phyloP scores from a whole-genome alignment of 2,888 invertebrate species.

The Branchipolynoe longqiensis region DNA sequence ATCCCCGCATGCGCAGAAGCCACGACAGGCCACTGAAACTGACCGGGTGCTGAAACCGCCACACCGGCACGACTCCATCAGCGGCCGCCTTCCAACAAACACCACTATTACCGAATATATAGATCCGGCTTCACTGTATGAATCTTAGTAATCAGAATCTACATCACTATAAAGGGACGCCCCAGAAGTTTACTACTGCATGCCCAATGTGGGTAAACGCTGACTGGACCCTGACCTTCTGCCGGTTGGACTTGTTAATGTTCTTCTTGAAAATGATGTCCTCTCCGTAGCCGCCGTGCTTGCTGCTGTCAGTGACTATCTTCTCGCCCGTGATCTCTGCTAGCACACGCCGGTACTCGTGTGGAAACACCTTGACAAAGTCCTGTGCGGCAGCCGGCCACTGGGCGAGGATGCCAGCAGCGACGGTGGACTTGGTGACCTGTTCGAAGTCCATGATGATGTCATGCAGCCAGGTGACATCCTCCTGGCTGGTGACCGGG shows the following conservation, averaged over 20 bases:
- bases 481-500: constrained; percentile 89
- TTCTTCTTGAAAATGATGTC: constrained; percentile 65
- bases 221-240: too few relatives aligned
- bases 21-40: too few relatives aligned
- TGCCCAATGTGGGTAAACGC: too few relatives aligned
- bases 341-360: constrained; percentile 95
- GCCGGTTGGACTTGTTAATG: constrained; percentile 53
- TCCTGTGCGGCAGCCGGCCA: constrained; percentile 90
- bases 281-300: constrained; percentile 69
- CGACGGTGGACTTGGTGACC: constrained; percentile 94
- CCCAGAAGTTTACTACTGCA: too few relatives aligned
- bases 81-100: too few relatives aligned
- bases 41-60: too few relatives aligned
- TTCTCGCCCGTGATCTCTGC: constrained; percentile 72
- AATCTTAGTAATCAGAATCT: too few relatives aligned
- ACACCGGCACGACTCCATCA: too few relatives aligned
- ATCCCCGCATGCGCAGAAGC: too few relatives aligned
- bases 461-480: constrained; percentile 88
- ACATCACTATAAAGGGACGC: too few relatives aligned
- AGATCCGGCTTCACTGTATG: too few relatives aligned
- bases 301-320: constrained; percentile 61
- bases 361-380: constrained; percentile 98
- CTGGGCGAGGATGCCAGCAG: constrained; percentile 88
- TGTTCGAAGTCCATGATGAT: constrained; percentile 92
- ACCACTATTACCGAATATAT: too few relatives aligned